These are phyloP conservation scores for Hystrix cristata DNA, from an alignment of 2,113 vertebrate genomes.

Conservation along the genomic window DNA sequence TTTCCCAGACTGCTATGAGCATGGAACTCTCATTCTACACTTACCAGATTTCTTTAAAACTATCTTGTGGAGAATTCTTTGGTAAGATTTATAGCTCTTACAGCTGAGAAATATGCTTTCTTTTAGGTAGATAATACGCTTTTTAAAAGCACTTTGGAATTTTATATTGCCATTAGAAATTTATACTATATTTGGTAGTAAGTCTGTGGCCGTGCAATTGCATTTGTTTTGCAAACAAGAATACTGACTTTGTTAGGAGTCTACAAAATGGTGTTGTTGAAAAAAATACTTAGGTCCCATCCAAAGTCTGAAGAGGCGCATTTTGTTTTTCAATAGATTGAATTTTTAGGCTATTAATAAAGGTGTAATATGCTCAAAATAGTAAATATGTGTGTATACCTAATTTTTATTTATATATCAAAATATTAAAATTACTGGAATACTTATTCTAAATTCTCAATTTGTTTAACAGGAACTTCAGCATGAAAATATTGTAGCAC, in stretches of 20 bases:
- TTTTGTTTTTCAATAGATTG: conserved; percentile 2
- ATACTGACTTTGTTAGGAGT: background rate
- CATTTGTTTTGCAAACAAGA: conserved; percentile 44
- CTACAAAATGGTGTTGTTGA: conserved; percentile 2
- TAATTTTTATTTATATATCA: conserved; percentile 49
- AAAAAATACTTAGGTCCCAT: background rate
- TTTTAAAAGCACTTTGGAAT: conserved; percentile 58
- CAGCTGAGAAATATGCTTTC: background rate
- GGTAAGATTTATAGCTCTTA: conserved; percentile 14
- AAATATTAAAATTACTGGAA: conserved; percentile 52
- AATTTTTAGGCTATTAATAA: conserved; percentile 18
- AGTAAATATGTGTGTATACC: background rate
- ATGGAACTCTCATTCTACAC: background rate
- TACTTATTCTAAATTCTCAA: conserved; percentile 68
- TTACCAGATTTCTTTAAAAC: background rate
- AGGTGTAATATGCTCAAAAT: conserved; percentile 12
- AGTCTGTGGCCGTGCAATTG: background rate
- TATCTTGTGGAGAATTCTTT: background rate
- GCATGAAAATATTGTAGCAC: conserved; percentile 98
- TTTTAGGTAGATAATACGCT: conserved; percentile 36
- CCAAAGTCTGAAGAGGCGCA: conserved; percentile 29
- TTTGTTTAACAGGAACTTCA: conserved; percentile 94
- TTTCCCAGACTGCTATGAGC: background rate
- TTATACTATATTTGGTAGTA: conserved; percentile 31
- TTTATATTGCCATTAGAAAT: conserved; percentile 49